Conservation (phyloP, 1,140 invertebrate genomes). For the Brachionus plicatilis region DNA sequence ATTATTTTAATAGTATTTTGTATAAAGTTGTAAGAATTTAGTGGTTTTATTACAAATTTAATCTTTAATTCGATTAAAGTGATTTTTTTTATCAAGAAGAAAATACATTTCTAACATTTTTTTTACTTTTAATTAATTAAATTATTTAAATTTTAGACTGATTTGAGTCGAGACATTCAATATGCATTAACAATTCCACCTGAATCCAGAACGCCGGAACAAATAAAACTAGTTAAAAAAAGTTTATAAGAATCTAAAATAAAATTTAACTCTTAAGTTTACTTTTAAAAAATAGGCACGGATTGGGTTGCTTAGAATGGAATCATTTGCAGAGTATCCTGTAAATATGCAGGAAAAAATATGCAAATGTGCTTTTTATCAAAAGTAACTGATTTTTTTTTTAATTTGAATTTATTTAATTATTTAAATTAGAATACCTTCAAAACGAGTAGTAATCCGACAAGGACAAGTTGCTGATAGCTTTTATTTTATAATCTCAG, state of each 20-base stretch:
- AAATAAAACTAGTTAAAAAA: conserved; percentile 49
- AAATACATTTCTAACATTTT: background rate
- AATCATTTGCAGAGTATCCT: conserved; percentile 48
- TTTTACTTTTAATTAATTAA: background rate
- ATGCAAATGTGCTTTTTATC: conserved; percentile 48
- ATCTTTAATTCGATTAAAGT: too few species aligned
- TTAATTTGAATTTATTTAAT: background rate
- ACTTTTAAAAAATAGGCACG: conserved; percentile 43
- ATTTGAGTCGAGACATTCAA: conserved; percentile 50
- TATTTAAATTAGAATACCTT: conserved; percentile 43
- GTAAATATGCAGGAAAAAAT: conserved; percentile 48
- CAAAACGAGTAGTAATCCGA: conserved; percentile 47
- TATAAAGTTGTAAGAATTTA: too few species aligned
- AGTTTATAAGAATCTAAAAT: background rate
- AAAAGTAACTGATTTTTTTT: conserved; percentile 46
- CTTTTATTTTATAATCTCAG: conserved; percentile 50
- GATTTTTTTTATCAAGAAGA: too few species aligned
- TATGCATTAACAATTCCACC: conserved; percentile 47
- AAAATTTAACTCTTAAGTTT: background rate
- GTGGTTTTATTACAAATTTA: too few species aligned
- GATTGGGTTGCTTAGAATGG: conserved; percentile 45
- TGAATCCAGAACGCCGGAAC: conserved; percentile 47
- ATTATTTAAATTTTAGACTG: conserved; percentile 45
- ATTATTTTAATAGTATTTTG: too few species aligned
- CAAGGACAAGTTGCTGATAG: conserved; percentile 49